A percentile compares a stretch with the other conserved stretches of the same genome.
phyloP scores from a whole-genome alignment of 2,797 vertebrate genomes.

The Toxotes lorentzi region DNA sequence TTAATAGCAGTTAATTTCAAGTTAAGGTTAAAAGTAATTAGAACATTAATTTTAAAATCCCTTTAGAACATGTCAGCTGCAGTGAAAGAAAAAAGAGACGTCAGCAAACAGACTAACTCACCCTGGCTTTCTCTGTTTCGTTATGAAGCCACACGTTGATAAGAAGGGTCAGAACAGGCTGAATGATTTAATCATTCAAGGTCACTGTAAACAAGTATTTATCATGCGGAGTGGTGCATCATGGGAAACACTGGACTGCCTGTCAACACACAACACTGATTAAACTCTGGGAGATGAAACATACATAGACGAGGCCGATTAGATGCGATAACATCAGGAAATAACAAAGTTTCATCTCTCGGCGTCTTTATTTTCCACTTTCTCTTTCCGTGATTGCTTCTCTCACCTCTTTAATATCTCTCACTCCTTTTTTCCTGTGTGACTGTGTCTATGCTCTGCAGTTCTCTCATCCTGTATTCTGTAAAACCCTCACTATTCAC shows the following conservation, averaged over 20 bases:
- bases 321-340: constrained; percentile 31
- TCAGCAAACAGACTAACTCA: not conserved
- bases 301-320: constrained; percentile 9
- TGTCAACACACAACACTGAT: constrained; percentile 30
- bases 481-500: not conserved
- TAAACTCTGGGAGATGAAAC: constrained; percentile 54
- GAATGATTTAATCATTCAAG: constrained; percentile 6
- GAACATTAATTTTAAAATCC: not conserved
- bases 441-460: not conserved
- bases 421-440: not conserved
- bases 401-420: not conserved
- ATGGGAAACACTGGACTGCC: constrained; percentile 2
- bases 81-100: not conserved
- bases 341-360: constrained; percentile 36
- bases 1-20: not conserved
- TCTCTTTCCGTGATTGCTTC: not conserved
- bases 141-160: not conserved
- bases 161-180: constrained; percentile 6
- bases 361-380: constrained; percentile 6
- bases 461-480: not conserved
- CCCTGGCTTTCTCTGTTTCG: not conserved
- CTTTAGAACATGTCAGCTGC: constrained; percentile 10
- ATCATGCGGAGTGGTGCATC: constrained; percentile 32
- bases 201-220: constrained; percentile 12
- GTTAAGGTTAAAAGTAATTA: not conserved